Evolutionary conservation across 2,888 invertebrate genomes (phyloP), one percentile per base, ranked within the genome.

Genomic region (Plemyria rubiginata): DNA sequence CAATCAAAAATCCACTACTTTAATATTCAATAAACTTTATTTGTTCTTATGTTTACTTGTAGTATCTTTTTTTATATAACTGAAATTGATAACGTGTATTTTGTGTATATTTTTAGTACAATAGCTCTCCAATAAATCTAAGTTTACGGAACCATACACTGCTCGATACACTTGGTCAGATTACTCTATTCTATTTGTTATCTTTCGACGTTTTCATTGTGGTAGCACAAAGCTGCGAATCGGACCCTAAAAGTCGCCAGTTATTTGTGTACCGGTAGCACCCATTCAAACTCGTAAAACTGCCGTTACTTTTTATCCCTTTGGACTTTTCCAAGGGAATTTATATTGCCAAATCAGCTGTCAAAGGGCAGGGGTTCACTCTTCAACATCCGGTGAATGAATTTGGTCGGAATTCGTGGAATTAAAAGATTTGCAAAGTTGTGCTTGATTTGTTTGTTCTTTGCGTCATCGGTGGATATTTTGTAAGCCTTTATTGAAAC

Each of bases 261-360:
- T 55, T 62, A 60, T 63, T 62, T 67, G 60, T 58, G 65, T 60
- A 63, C 46, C 65, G 61, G 71, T 72, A 66, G 67, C 70, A 72
- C 68, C 70, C 58, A 68, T 72, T 72, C 59, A 53, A 75, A 78
- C 68, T 75, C 73, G 70, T 76, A 70, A 74, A 77, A 72, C 62
- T 72, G 68, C 70, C 70, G 66, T 70, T 73, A 73, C 70, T 70
- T 67, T 64, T 62, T 65, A 70, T 65, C 69, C 58, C 54, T 67
- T 74, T 71, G 65, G 67, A 70, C 70, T 71, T 58, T 58, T 56
- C 66, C 60, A 67, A 66, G 70, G 65, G 68, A 71, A 79, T 79
- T 81, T 80, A 78, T 82, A 79, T 78, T 77, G 71, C 70, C 65
- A 62, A 64, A 72, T 80, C 70, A 70, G 72, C 74, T 68, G 67